Base-by-base conservation (phyloP, 1,140 invertebrate genomes). In the Neodiprion fabricii region DNA sequence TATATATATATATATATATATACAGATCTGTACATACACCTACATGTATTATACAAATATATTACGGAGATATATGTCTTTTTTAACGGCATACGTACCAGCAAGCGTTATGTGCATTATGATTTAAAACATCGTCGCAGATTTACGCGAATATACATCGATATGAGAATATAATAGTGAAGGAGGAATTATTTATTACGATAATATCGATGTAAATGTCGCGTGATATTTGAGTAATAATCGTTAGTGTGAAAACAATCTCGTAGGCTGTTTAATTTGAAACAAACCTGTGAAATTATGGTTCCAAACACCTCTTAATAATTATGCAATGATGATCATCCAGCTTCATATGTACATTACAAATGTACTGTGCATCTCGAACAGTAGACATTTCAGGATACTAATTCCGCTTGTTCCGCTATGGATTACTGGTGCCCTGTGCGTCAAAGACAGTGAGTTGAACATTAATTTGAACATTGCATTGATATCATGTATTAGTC, bases 361-460 rank as follows among this genome's bases (percentile, higher is more conserved):
- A 78, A 84, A 82, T 83, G 76, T 80, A 79, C 81, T 79, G 75
- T 83, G 78, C 79, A 79, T 79, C 75, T 72, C 78, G 75, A 79
- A 80, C 65, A 70, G 79, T 23, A 84, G 81, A 81, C 80, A 84
- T 76, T 79, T 79, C 79, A 82, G 80, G 76, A 79, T 82, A 72
- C 82, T 88, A 67, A 77, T 85, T 74, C 81, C 84, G 71, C 79
- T 88, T 73, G 82, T 88, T 73, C 81, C 82, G 5, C 82, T 87
- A 47, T 87, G 86, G 83, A 86, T 88, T 83, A 84, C 85, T 68
- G 85, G 86, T 61, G 85, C 83, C 9, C 77, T 86, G 65, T 87
- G 85, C 79, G 85, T 86, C 76, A 88, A 88, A 73, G 86, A 88
- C 75, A 85, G 87, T 88, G 81, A 87, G 86, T 86, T 69, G 53